Conservation (phyloP, 2,888 invertebrate species). For the Piscicola geometra region DNA sequence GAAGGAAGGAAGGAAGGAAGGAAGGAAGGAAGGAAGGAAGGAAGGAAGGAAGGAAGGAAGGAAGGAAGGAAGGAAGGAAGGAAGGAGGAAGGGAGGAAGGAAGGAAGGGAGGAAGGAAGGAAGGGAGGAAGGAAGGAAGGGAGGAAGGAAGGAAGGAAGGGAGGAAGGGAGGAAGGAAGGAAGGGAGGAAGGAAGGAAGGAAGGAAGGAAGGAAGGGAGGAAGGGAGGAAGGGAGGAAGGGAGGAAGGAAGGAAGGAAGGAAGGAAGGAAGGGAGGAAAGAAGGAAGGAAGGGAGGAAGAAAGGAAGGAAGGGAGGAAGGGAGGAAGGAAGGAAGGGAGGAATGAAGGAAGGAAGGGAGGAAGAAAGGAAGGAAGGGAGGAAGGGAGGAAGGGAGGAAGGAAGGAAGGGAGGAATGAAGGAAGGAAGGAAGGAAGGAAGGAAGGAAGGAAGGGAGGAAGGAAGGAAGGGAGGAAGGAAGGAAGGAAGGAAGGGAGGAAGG, state of each 20-base stretch:
- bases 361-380: too few species aligned
- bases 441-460: neutral
- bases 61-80: too few species aligned
- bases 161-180: neutral
- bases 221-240: slow-evolving; percentile 17
- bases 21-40: too few species aligned
- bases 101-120: slow-evolving; percentile 15
- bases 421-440: neutral
- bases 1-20: too few species aligned
- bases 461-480: neutral
- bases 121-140: neutral
- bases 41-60: too few species aligned
- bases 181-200: slow-evolving; percentile 18
- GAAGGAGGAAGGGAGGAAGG: too few species aligned
- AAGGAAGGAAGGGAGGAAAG: neutral
- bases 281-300: slow-evolving; percentile 13
- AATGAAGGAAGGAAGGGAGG: too few species aligned
- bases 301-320: too few species aligned
- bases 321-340: too few species aligned
- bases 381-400: neutral
- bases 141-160: neutral
- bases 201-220: neutral
- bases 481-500: neutral
- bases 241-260: slow-evolving; percentile 14
- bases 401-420: neutral